Conservation (phyloP, 1,140 invertebrate genomes). For the Dreissena polymorpha region DNA sequence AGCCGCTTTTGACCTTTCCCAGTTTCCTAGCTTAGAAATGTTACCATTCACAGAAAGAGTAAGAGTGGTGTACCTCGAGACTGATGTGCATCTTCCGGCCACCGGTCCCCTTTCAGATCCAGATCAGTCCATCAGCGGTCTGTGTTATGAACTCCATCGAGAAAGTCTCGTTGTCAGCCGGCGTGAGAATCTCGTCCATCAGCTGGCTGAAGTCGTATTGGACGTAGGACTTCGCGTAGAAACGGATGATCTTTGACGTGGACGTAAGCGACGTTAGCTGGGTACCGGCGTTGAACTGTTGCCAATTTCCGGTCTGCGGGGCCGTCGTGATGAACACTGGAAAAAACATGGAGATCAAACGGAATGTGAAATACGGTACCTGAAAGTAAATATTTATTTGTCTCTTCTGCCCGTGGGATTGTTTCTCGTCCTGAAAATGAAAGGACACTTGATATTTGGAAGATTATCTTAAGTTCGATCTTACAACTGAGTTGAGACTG, state of each 20-base stretch:
- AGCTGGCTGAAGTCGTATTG: conserved; percentile 39
- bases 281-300: conserved; percentile 8
- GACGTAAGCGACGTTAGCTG: neutral
- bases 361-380: no score
- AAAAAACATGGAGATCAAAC: no score
- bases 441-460: no score
- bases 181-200: conserved; percentile 10
- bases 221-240: conserved; percentile 37
- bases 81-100: conserved; percentile 31
- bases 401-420: no score
- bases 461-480: neutral
- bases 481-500: no score
- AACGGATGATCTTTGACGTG: conserved; percentile 40
- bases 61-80: conserved; percentile 14
- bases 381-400: no score
- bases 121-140: conserved; percentile 26
- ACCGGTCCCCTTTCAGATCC: conserved; percentile 28
- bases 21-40: no score
- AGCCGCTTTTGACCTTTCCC: no score
- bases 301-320: conserved; percentile 13
- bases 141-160: conserved; percentile 35
- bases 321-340: conserved; percentile 34
- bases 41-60: no score
- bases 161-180: conserved; percentile 14
- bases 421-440: no score